Evolutionary conservation across 2,113 vertebrate genomes (phyloP).

Genomic region (Hystrix brachyura): DNA sequence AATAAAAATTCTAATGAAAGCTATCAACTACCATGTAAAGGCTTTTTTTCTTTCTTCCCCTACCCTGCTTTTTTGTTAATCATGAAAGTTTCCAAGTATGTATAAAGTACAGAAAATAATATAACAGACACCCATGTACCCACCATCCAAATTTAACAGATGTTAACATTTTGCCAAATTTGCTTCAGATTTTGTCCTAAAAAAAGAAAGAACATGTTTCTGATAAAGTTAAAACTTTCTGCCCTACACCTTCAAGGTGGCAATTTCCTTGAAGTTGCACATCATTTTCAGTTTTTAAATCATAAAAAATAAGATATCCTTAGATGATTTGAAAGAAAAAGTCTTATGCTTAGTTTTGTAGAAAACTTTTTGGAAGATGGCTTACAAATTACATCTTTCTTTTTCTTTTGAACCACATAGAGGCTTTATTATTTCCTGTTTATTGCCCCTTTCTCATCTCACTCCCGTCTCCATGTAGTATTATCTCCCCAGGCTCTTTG

Average conservation of each 20-base stretch:
- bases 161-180: slow-evolving; percentile 74
- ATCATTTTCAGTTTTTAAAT: slow-evolving; percentile 26
- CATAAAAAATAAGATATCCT: slow-evolving; percentile 50
- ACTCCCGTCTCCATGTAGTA: background rate
- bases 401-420: background rate
- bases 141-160: slow-evolving; percentile 74
- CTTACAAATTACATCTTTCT: background rate
- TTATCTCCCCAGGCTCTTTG: background rate
- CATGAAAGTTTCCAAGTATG: slow-evolving; percentile 47
- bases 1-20: slow-evolving; percentile 53
- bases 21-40: background rate
- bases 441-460: background rate
- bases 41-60: slow-evolving; percentile 25
- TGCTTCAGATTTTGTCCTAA: slow-evolving; percentile 42
- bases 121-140: slow-evolving; percentile 47
- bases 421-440: background rate
- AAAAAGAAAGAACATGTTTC: slow-evolving; percentile 60
- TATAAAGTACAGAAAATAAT: slow-evolving; percentile 68
- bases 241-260: background rate
- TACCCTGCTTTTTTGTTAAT: slow-evolving; percentile 61
- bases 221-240: slow-evolving; percentile 55
- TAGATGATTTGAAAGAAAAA: slow-evolving; percentile 32
- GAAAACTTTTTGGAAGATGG: background rate
- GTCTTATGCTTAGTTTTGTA: background rate
- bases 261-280: slow-evolving; percentile 52